Percentiles rank a stretch among this genome's conserved stretches.
phyloP scores from a whole-genome alignment of 2,888 invertebrate genomes.

The Apamea crenata region DNA sequence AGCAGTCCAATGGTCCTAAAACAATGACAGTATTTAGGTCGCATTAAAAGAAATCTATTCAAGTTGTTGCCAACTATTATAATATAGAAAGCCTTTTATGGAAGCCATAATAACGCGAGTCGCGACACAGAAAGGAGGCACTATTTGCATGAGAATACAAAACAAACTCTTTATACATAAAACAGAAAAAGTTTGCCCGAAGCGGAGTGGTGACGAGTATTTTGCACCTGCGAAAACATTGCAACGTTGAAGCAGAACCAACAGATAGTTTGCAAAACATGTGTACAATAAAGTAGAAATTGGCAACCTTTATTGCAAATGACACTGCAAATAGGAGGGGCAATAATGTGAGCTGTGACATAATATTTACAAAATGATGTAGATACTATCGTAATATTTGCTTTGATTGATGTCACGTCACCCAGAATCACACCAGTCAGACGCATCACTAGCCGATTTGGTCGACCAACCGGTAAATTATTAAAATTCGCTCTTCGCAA shows the following conservation, averaged over 20 bases:
- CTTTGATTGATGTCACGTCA: slow-evolving; percentile 29
- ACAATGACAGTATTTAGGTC: slow-evolving; percentile 51
- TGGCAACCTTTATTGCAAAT: slow-evolving; percentile 45
- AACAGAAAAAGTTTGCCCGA: slow-evolving; percentile 45
- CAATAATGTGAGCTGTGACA: slow-evolving; percentile 38
- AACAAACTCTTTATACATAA: slow-evolving; percentile 41
- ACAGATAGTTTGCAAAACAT: slow-evolving; percentile 57
- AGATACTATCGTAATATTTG: slow-evolving; percentile 28
- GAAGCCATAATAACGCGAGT: slow-evolving; percentile 31
- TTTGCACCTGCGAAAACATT: slow-evolving; percentile 63
- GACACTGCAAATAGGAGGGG: slow-evolving; percentile 37
- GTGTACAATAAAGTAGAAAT: slow-evolving; percentile 45
- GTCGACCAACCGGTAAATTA: slow-evolving; percentile 24
- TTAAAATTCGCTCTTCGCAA: slow-evolving; percentile 37
- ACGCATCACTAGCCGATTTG: slow-evolving; percentile 30
- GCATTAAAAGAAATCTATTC: slow-evolving; percentile 46
- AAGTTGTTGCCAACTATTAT: slow-evolving; percentile 33
- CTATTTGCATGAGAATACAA: slow-evolving; percentile 61
- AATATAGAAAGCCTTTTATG: slow-evolving; percentile 51
- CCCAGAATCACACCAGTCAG: background rate
- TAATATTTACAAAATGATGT: slow-evolving; percentile 31
- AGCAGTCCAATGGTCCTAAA: slow-evolving; percentile 37
- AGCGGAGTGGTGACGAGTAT: slow-evolving; percentile 46
- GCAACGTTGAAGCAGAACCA: slow-evolving; percentile 30
- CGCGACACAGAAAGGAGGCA: slow-evolving; percentile 38